Base-by-base conservation (phyloP, 1,140 invertebrate genomes). In the Dreissena polymorpha region DNA sequence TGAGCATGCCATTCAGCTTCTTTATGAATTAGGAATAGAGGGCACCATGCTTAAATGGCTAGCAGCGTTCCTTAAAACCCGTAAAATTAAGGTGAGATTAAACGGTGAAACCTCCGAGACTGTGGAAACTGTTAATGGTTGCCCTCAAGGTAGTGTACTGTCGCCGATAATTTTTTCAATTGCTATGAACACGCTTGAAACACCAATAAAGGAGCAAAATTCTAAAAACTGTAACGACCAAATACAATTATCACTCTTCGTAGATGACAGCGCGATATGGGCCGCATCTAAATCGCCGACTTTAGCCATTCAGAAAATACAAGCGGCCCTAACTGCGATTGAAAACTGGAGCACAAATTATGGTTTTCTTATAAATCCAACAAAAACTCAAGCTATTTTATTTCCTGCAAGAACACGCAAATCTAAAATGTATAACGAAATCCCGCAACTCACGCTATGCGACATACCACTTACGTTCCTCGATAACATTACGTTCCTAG, bases 181-280 rank as follows among this genome's bases (percentile, higher is more conserved):
- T 8, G 55, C 55, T 18, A 73, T 73, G 70, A 73, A 73, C 25
- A 73, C 50, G 18, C 50, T 73, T 6, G 25, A 55, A 7, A 13
- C 0, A 0, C 2, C 5, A 21, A 57, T 73, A 0, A 27, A 51
- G 0, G 55, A 57, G 0, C 55, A 49, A 18, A 73, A 57, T 18
- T 8, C 25, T 23, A 8, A 53, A 53, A 53, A 73, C 8, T 3
- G 2, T 18, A 73, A 29, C 7, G 23, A 12, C 7, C 51, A 23
- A 14, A 23, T 49, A 0, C 2, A 73, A 51, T 7, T 73, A 6
- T 73, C 70, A 0, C 70, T 53, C 5, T 73, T 21, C 50, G 70
- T 73, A 18, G 70, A 73, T 73, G 69, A 71, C 27, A 25, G 14
- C n/a, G 53, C 70, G 10, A 27, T 49, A 21, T 73, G 70, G 70